Evolutionary conservation across 1,140 invertebrate species (phyloP).

Genomic region (Acyrthosiphon pisum): DNA sequence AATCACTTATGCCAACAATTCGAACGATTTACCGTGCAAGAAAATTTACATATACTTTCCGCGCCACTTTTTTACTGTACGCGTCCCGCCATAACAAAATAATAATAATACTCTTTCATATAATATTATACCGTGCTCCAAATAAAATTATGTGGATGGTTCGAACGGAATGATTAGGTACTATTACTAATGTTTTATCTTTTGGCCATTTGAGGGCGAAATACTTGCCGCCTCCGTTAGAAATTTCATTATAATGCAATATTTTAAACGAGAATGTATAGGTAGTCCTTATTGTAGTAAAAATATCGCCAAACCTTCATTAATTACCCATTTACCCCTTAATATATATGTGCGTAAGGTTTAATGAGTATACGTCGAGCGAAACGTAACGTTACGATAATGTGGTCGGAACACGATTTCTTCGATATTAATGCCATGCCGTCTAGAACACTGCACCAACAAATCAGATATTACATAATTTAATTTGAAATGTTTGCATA

Average conservation of each 20-base stretch:
- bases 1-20: background rate
- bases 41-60: background rate
- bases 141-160: background rate
- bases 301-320: background rate
- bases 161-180: background rate
- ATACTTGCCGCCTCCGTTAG: background rate
- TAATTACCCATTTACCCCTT: background rate
- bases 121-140: background rate
- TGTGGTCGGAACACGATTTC: conserved; percentile 15
- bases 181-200: background rate
- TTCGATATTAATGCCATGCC: background rate
- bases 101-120: background rate
- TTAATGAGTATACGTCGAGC: background rate
- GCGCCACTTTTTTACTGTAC: background rate
- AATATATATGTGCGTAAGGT: background rate
- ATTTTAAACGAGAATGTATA: background rate
- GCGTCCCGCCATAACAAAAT: background rate
- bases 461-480: background rate
- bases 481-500: background rate
- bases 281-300: background rate
- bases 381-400: background rate
- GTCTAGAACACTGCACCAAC: background rate
- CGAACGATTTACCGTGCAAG: background rate
- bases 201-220: background rate
- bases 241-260: background rate